These are phyloP conservation scores for Leptinotarsa defecta DNA, from an alignment of 1,140 invertebrate genomes.

Conservation along the genomic window DNA sequence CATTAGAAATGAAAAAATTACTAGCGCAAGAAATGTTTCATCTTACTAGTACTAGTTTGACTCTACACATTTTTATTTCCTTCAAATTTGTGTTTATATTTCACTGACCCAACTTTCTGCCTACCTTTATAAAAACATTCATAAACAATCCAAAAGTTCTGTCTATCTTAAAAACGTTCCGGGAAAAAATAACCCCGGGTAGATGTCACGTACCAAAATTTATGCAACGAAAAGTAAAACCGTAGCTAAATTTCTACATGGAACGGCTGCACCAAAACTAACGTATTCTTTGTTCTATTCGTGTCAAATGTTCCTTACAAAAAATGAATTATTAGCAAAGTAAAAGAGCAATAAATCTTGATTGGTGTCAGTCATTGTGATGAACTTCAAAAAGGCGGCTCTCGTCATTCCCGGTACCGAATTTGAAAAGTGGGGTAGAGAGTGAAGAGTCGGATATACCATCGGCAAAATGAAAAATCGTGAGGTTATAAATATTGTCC, in stretches of 20 bases:
- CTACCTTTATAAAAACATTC: too few species aligned
- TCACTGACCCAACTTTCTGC: too few species aligned
- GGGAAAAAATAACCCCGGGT: not conserved
- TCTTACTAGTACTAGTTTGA: too few species aligned
- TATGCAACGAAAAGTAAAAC: not conserved
- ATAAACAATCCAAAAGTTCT: too few species aligned
- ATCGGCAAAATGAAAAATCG: not conserved
- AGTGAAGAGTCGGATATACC: not conserved
- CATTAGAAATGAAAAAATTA: too few species aligned
- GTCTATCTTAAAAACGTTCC: too few species aligned
- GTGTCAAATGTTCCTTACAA: slow-evolving; percentile 53
- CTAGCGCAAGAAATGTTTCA: too few species aligned
- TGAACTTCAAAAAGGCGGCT: slow-evolving; percentile 31
- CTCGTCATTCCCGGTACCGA: not conserved
- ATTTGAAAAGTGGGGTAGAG: not conserved
- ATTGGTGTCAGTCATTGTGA: slow-evolving; percentile 56
- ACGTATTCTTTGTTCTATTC: slow-evolving; percentile 52
- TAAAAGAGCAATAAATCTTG: slow-evolving; percentile 56
- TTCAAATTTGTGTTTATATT: too few species aligned
- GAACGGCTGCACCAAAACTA: slow-evolving; percentile 32
- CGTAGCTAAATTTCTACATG: not conserved
- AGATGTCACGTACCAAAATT: not conserved
- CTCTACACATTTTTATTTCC: too few species aligned
- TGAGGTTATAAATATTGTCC: not conserved
- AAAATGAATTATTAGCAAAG: slow-evolving; percentile 57